Evolutionary conservation across 2,113 vertebrate genomes (phyloP), one percentile per base, ranked within the genome.

Genomic region (Gambusia affinis): DNA sequence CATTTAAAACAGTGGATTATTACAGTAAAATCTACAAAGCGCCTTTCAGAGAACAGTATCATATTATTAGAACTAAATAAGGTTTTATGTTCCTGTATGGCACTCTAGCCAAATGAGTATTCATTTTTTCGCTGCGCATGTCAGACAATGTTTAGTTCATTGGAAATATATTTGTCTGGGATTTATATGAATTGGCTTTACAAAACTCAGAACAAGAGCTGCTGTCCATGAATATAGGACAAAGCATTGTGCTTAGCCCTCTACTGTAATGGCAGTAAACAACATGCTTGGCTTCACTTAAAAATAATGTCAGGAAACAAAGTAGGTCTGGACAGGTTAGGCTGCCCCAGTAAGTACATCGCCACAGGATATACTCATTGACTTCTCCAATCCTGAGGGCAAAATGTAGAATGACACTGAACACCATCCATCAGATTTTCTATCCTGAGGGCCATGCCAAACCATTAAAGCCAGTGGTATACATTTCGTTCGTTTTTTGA

Each of bases 1-100:
- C 88, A 91, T 92, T 92, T 88, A 84, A 83, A 84, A 81, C 75
- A 71, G 82, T 82, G 84, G 85, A 90, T 88, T 88, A 89, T 79
- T 87, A 78, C 72, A 84, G 85, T 64, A 70, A 81, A 80, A 64
- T 79, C 79, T 73, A 76, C 75, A 74, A 57, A 3, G 28, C 19
- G 68, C 75, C 76, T 82, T 75, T 78, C 61, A 85, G 33, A 74
- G 64, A 83, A 81, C 65, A 73, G 67, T 42, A 71, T 87, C 70
- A 72, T 79, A 65, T 74, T 85, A 85, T 85, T 84, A 79, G 42
- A 85, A 68, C 62, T 76, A 57, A 57, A 80, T 89, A 81, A 88
- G 17, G 75, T 68, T 80, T 83, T 72, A 44, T 44, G 64, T 75
- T 79, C 70, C 67, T 80, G 82, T 74, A 60, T 64, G 80, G 65